Evolutionary conservation across 2,113 vertebrate genomes (phyloP), one percentile per base, ranked within the genome.

Genomic region (Atherinomorus stipes): DNA sequence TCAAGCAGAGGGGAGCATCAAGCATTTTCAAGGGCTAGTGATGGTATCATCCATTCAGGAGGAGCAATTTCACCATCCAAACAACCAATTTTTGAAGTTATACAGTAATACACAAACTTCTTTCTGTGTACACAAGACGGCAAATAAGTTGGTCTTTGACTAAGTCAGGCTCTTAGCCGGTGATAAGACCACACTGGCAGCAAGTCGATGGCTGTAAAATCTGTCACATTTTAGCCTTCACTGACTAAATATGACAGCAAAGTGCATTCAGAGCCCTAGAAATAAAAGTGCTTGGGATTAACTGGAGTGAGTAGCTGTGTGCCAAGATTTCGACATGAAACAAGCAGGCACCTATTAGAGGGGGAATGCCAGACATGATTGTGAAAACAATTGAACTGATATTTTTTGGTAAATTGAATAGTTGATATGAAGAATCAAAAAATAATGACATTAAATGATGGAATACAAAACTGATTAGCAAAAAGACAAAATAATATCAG

Each of bases 281-380:
- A 72, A 85, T 69, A 64, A 84, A 76, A 71, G 59, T 68, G 62
- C 44, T 80, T 38, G 51, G 66, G 60, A 79, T 88, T 64, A 81
- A 80, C 70, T 40, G 28, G 78, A 74, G 74, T 71, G 83, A 67
- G 69, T 79, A 85, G 77, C 88, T 85, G 81, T 61, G 69, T 81
- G 78, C 77, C 75, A 75, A 90, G 74, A 83, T 76, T 82, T 91
- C 64, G 76, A 67, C 65, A 76, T 81, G 63, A 63, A 85, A 68
- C 64, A 75, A 51, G 73, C 78, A 71, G 85, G 72, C 80, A 66
- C 76, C 83, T 81, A 84, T 49, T 86, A 38, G 78, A 84, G 52
- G 18, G 38, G 65, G 64, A 62, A 80, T 67, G 78, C 66, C 76
- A 65, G 50, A 10, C n/a, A 13, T 37, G 38, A 5, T 76, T 51